Percentiles rank a stretch among this genome's conserved stretches.
Conservation (phyloP, 2,888 invertebrate species). For the Chrysopilus asiliformis region DNA sequence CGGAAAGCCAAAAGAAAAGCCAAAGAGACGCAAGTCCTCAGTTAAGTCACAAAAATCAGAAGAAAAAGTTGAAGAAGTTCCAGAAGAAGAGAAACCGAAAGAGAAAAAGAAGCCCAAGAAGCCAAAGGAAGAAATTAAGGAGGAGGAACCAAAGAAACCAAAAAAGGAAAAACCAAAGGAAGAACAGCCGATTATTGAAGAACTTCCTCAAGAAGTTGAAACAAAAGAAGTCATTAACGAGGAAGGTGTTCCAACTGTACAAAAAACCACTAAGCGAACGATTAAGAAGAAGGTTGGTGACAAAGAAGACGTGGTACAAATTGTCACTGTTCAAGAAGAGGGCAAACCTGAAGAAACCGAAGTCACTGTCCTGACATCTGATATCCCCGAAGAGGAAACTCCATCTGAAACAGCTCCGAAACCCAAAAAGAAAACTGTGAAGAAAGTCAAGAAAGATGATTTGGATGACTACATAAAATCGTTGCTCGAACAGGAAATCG, state of each 20-base stretch:
- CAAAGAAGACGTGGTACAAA: conserved; percentile 33
- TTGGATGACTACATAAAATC: conserved; percentile 23
- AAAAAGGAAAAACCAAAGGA: conserved; percentile 26
- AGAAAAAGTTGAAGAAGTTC: conserved; percentile 26
- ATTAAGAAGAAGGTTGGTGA: conserved; percentile 21
- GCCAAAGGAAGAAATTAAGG: neutral
- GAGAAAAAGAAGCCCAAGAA: neutral
- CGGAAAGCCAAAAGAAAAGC: conserved; percentile 7
- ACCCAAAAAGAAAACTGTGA: conserved; percentile 20
- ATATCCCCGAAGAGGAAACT: conserved; percentile 18
- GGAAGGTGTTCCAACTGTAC: conserved; percentile 24
- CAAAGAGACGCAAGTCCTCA: neutral
- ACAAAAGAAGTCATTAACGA: conserved; percentile 16
- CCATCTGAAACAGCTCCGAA: conserved; percentile 19
- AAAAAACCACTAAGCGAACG: conserved; percentile 21
- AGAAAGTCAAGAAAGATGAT: conserved; percentile 28
- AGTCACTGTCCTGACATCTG: conserved; percentile 23
- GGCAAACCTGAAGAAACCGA: conserved; percentile 26
- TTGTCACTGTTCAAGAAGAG: conserved; percentile 31
- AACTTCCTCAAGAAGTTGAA: conserved; percentile 14
- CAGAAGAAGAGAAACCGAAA: conserved; percentile 3
- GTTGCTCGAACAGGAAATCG: conserved; percentile 25
- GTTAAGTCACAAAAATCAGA: conserved; percentile 16
- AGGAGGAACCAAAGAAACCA: neutral
- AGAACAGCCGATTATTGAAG: conserved; percentile 19